phyloP scores from a whole-genome alignment of 92 coral and sea anemone genomes.

The Actinostola sp. region DNA sequence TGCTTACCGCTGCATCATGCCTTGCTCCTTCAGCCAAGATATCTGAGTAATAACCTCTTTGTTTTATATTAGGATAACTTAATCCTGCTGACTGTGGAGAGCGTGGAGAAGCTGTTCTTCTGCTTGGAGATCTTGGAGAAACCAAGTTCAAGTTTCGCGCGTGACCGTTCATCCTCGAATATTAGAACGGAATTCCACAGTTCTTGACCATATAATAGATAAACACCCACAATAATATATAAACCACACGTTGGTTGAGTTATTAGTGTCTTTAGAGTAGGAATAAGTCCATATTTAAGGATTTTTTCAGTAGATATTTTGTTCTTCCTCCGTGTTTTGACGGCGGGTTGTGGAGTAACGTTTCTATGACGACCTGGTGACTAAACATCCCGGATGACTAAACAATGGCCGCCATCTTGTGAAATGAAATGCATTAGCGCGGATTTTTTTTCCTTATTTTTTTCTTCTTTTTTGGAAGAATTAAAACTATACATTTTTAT shows the following conservation, averaged over 20 bases:
- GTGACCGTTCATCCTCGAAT: constrained; percentile 59
- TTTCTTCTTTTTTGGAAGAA: too few species aligned
- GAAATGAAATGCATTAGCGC: constrained; percentile 5
- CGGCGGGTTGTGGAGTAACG: constrained; percentile 15
- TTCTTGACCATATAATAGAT: constrained; percentile 3
- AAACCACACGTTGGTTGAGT: background rate
- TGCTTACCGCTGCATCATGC: constrained; percentile 77
- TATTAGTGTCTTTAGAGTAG: background rate
- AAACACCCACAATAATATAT: background rate
- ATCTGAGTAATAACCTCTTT: constrained; percentile 97
- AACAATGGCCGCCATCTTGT: background rate
- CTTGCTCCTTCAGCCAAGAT: constrained; percentile 84
- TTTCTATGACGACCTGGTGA: constrained; percentile 45
- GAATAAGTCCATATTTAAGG: background rate
- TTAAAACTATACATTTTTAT: too few species aligned
- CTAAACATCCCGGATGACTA: constrained; percentile 44
- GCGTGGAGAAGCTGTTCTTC: constrained; percentile 57
- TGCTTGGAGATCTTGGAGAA: constrained; percentile 34
- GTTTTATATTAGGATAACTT: constrained; percentile 78
- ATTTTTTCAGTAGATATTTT: background rate
- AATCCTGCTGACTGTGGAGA: constrained; percentile 77
- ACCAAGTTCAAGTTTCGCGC: constrained; percentile 56
- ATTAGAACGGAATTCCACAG: constrained; percentile 32
- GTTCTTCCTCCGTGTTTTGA: constrained; percentile 23
- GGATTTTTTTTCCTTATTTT: too few species aligned